Conservation (phyloP, 1,140 invertebrate species). For the Lordiphosa stackelbergi region DNA sequence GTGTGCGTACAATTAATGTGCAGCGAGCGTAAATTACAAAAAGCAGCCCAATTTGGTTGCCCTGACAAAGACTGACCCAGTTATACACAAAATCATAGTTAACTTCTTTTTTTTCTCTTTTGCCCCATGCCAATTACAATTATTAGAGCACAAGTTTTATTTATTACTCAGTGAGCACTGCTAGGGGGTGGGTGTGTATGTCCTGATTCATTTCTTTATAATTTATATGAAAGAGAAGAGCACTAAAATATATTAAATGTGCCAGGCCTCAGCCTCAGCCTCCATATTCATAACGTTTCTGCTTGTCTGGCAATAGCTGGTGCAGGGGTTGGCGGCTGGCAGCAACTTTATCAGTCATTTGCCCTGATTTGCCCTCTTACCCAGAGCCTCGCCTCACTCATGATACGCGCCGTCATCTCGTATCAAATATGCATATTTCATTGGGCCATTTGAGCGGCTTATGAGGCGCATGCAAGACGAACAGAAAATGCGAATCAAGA, state of each 20-base stretch:
- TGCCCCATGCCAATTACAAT: conserved; percentile 58
- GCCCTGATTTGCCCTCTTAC: conserved; percentile 1
- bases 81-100: conserved; percentile 45
- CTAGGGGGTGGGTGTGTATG: not conserved
- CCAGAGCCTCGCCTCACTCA: not conserved
- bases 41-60: conserved; percentile 37
- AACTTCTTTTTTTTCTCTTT: not conserved
- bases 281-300: conserved; percentile 19
- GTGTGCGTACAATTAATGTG: conserved; percentile 65
- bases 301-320: conserved; percentile 15
- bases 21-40: conserved; percentile 66
- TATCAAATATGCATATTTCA: conserved; percentile 73
- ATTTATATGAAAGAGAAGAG: conserved; percentile 55
- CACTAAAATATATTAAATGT: conserved; percentile 65
- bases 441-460: conserved; percentile 52
- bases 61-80: conserved; percentile 49
- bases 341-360: conserved; percentile 9
- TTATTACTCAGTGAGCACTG: conserved; percentile 35
- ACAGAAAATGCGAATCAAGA: not conserved
- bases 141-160: conserved; percentile 67
- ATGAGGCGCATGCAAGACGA: conserved; percentile 24
- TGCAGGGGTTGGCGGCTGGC: conserved; percentile 1
- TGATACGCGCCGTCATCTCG: conserved; percentile 44
- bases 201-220: conserved; percentile 68
- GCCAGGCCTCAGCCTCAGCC: conserved; percentile 5